Base-by-base conservation (phyloP, 2,888 invertebrate species). In the Punctoribates punctum region DNA sequence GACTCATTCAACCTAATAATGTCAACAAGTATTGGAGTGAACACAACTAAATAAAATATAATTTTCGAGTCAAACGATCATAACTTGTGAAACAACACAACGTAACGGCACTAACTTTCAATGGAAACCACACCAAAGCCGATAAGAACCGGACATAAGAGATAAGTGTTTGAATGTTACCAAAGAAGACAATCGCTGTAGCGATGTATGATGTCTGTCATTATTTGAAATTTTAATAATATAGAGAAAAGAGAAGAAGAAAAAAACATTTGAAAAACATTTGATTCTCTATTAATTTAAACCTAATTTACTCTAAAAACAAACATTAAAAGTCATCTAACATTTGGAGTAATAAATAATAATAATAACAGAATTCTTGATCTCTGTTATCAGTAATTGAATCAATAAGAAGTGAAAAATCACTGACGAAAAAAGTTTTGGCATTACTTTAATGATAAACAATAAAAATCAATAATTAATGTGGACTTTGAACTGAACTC, bases 61-160 rank as follows among this genome's bases (percentile, higher is more conserved):
- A 34, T 34, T 20, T 67, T 29, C 3, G 1, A 67, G 27, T 38
- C 6, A 34, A 67, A 38, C 67, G 2, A 2, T 42, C 67, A 67
- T 67, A 67, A 67, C 67, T 38, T 67, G 6, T 20, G 20, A 67
- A 6, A 67, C 67, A 67, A 67, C 67, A 62, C n/a, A n/a, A n/a
- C n/a, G n/a, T 62, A 67, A 67, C 67, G 67, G 67, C 67, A 67
- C 38, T 17, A 67, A 67, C 11, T 34, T 67, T 38, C 8, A 13
- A 67, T 67, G 67, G 67, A 67, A 67, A n/a, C 67, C 29, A 67
- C 38, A 67, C 13, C n/a, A 67, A 67, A 67, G n/a, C n/a, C 38
- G 67, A 67, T 67, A 67, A 67, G 67, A 67, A 67, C 34, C 67
- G 67, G 67, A 67, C 67, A 67, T 13, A 67, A 42, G 6, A 38